Evolutionary conservation across 2,797 vertebrate genomes (phyloP), one percentile per base, ranked within the genome.

Genomic region (Typhlichthys subterraneus): DNA sequence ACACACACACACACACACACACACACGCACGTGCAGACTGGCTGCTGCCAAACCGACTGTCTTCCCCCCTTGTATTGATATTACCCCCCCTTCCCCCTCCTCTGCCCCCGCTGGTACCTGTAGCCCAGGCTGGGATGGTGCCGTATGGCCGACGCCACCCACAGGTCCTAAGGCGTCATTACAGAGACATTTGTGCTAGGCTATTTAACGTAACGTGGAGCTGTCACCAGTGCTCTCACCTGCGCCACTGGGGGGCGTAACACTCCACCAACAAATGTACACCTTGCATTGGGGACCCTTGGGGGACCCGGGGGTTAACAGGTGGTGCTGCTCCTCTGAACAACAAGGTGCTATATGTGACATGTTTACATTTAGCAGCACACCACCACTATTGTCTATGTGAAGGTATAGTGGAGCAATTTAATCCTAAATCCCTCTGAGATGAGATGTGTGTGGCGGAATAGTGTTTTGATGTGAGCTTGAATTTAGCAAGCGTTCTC

Each of bases 111-210:
- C 67, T 59, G 68, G 56, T 65, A 78, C 65, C 59, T 57, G 49
- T 79, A 69, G 71, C 53, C 70, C 61, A 87, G 81, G 76, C 79
- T 70, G 60, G 49, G 65, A 14, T 79, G 79, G 74, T 53, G 2
- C 90, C 90, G 89, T 92, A 87, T 87, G 89, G 86, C 86, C 66
- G 72, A 82, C 74, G 89, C 87, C 88, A 80, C 79, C 87, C 89
- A 90, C 82, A 87, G 89, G 92, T 93, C 94, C 95, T 97, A 95
- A 95, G 90, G 88, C 80, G 90, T 94, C 89, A 93, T 96, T 93
- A 95, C 91, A 89, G 79, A 64, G 84, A 84, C 88, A 85, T 91
- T 91, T 90, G 92, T 91, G 90, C 79, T 83, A 72, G 89, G 83
- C 91, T 96, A 96, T 97, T 97, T 94, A 95, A 93, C 84, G 6